A percentile compares a stretch with the other conserved stretches of the same genome.
These are phyloP conservation scores for Enteromius mattozi DNA, from an alignment of 2,797 vertebrate species.

Conservation along the genomic window DNA sequence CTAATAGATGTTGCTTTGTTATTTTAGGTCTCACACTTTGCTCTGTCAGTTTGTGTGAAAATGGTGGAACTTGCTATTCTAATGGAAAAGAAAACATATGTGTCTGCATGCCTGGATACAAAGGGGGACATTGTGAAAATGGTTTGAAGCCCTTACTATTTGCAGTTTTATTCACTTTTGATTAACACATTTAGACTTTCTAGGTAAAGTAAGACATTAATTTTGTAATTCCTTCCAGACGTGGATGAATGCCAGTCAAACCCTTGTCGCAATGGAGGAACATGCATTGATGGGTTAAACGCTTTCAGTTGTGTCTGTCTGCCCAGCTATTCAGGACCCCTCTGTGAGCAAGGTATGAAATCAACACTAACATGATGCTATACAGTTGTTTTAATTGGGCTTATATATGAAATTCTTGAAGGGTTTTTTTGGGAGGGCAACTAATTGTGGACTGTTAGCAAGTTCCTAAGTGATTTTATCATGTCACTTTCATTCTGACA, in stretches of 20 bases:
- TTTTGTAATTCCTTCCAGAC: conserved; percentile 75
- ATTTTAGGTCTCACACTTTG: conserved; percentile 51
- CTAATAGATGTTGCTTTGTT: background rate
- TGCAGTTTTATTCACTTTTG: background rate
- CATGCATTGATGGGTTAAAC: conserved; percentile 85
- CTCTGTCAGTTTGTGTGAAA: conserved; percentile 74
- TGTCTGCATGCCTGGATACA: conserved; percentile 86
- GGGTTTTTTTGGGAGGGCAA: background rate
- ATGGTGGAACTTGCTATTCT: conserved; percentile 86
- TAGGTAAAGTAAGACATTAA: background rate
- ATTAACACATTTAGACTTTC: background rate
- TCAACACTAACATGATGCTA: background rate
- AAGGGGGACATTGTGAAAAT: conserved; percentile 85
- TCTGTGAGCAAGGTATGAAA: conserved; percentile 70
- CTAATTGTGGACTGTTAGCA: background rate
- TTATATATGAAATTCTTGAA: background rate
- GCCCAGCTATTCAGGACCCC: conserved; percentile 88
- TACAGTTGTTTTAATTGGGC: background rate
- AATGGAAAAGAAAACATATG: conserved; percentile 80
- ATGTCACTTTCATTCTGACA: background rate
- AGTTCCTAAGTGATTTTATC: background rate
- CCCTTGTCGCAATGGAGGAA: conserved; percentile 92
- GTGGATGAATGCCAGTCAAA: conserved; percentile 92
- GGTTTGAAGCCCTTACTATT: conserved; percentile 71
- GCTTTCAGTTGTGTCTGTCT: conserved; percentile 91